Evolutionary conservation across 2,113 vertebrate species (phyloP), one percentile per base, ranked within the genome.

Genomic region (Coregonus clupeaformis): DNA sequence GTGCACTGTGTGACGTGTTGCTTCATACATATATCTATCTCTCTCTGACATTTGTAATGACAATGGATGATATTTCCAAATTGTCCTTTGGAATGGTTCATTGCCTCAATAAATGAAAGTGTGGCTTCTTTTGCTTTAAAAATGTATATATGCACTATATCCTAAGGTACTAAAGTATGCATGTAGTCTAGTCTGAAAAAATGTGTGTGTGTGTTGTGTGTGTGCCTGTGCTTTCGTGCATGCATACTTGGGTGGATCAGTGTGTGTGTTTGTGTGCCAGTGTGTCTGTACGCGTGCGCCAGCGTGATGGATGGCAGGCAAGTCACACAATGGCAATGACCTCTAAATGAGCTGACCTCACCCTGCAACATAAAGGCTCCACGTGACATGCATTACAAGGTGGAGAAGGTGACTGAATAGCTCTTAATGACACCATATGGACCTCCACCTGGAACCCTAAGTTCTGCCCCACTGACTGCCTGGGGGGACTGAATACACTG

Each of bases 371-470:
- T 60, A 60, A 22, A 16, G 25, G 11, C 12, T 65, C n/a, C 24
- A n/a, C 1, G 63, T 60, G 29, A 24, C 27, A 57, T 32, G 29
- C 36, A 42, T 42, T 42, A 42, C 9, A 42, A 42, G 36, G 36
- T 42, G 9, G 36, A 42, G 36, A 42, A 42, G 36, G 57, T 47
- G 30, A 45, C 29, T 16, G 57, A 60, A 20, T 62, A 27, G 30
- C 71, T 60, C 12, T 5, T 72, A 27, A 24, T 27, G 29, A 36
- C 4, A 70, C 85, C 92, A 93, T 94, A 93, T 94, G 93, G 88
- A 73, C 77, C 72, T 76, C 90, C 90, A 91, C 89, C 90, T 90
- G 91, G 87, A 76, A 80, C 76, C 77, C 73, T 79, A 72, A 78
- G 72, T 78, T 87, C 72, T 85, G 71, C 69, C 52, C 70, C 75